Percentiles rank a stretch among this genome's conserved stretches.
Evolutionary conservation across 2,113 vertebrate species (phyloP).

Genomic region (Lutjanus erythropterus): DNA sequence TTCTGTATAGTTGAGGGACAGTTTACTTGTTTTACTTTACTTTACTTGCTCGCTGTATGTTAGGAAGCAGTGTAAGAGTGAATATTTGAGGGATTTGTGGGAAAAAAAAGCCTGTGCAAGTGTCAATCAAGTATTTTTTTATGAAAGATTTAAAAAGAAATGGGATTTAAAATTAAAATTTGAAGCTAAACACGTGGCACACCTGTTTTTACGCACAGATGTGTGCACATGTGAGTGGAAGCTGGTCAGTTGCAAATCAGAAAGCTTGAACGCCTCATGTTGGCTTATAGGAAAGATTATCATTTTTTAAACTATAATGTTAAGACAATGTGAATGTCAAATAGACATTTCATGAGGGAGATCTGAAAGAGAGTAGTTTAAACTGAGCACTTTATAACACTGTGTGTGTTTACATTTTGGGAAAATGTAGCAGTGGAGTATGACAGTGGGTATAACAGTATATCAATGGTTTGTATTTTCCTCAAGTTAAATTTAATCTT

Average conservation of each 20-base stretch:
- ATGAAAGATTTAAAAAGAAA: constrained; percentile 5
- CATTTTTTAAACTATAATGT: not conserved
- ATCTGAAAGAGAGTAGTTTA: constrained; percentile 32
- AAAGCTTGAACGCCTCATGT: not conserved
- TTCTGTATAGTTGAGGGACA: too few species aligned
- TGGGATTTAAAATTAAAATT: not conserved
- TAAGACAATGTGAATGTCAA: constrained; percentile 6
- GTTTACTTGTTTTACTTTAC: too few species aligned
- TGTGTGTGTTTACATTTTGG: constrained; percentile 60
- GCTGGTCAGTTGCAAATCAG: constrained; percentile 11
- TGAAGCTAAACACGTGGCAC: not conserved
- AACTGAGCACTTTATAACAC: constrained; percentile 74
- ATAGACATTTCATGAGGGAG: not conserved
- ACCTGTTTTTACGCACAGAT: not conserved
- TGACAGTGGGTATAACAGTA: not conserved
- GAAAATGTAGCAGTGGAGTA: constrained; percentile 42
- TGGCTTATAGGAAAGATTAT: constrained; percentile 9
- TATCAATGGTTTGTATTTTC: not conserved
- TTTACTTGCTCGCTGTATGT: too few species aligned
- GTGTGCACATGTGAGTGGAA: not conserved
- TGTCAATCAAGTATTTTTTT: constrained; percentile 34
- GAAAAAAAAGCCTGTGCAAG: not conserved
- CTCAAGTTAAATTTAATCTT: not conserved
- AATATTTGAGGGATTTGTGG: not conserved
- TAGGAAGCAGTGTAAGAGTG: too few species aligned